These are phyloP conservation scores for Drosophila eugracilis DNA, from an alignment of 1,140 invertebrate species.

Conservation along the genomic window DNA sequence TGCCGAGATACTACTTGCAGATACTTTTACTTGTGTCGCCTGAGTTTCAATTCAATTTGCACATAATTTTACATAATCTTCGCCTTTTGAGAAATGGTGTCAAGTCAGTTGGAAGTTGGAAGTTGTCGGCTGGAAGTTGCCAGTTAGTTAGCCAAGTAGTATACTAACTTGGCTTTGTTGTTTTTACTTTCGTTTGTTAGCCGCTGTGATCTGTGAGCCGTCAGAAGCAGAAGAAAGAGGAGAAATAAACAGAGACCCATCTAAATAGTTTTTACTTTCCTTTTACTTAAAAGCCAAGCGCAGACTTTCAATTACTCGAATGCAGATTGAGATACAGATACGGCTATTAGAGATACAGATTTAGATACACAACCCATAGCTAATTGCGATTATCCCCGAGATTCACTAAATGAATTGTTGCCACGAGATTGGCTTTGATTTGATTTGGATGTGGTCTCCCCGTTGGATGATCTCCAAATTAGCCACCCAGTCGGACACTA, in stretches of 20 bases:
- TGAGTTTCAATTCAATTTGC: slow-evolving; percentile 48
- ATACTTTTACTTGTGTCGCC: slow-evolving; percentile 57
- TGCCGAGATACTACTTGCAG: slow-evolving; percentile 10
- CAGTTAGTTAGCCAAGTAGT: slow-evolving; percentile 25
- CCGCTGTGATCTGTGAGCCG: slow-evolving; percentile 31
- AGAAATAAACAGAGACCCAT: slow-evolving; percentile 59
- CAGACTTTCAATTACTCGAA: slow-evolving; percentile 68
- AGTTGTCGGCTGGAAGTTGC: neutral
- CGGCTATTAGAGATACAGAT: slow-evolving; percentile 17
- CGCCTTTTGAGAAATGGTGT: slow-evolving; percentile 38
- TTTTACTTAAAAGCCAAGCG: slow-evolving; percentile 43
- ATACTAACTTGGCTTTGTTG: slow-evolving; percentile 66
- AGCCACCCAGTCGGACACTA: slow-evolving; percentile 42
- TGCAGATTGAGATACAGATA: slow-evolving; percentile 53
- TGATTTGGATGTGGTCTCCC: slow-evolving; percentile 25
- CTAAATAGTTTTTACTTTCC: slow-evolving; percentile 76
- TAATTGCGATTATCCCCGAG: slow-evolving; percentile 15
- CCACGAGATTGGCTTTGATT: slow-evolving; percentile 34
- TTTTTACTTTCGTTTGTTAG: slow-evolving; percentile 77
- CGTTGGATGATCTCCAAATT: slow-evolving; percentile 54
- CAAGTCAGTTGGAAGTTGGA: slow-evolving; percentile 17
- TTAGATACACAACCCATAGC: slow-evolving; percentile 7
- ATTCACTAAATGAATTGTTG: slow-evolving; percentile 38
- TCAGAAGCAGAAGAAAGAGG: slow-evolving; percentile 33
- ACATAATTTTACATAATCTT: slow-evolving; percentile 55